Evolutionary conservation across 2,888 invertebrate genomes (phyloP).

Genomic region (Spisula subtruncata): DNA sequence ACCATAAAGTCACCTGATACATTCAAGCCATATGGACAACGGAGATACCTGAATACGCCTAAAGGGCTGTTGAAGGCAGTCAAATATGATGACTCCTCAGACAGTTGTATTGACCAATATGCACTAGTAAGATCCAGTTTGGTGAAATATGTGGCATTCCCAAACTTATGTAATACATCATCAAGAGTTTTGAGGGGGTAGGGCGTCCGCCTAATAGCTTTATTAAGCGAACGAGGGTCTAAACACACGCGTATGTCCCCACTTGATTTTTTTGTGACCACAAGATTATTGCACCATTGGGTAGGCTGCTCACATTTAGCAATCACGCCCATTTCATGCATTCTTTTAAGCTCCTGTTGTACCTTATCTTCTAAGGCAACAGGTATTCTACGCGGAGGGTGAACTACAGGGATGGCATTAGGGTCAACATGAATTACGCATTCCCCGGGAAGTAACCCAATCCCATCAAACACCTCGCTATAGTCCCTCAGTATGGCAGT

Average conservation of each 20-base stretch:
- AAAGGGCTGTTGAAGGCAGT: conserved; percentile 59
- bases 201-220: background rate
- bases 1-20: conserved; percentile 65
- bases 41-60: conserved; percentile 47
- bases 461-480: background rate
- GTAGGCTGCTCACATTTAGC: background rate
- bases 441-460: background rate
- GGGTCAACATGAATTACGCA: background rate
- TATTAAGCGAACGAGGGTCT: background rate
- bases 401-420: background rate
- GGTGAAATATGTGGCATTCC: conserved; percentile 34
- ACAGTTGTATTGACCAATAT: conserved; percentile 63
- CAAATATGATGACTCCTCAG: conserved; percentile 40
- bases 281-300: background rate
- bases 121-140: conserved; percentile 44
- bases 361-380: background rate
- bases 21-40: conserved; percentile 70
- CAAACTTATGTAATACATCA: conserved; percentile 62
- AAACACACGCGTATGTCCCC: background rate
- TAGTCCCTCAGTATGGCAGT: background rate
- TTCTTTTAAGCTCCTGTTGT: background rate
- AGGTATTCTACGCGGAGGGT: background rate
- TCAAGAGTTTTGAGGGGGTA: conserved; percentile 61
- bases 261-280: background rate
- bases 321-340: background rate